Base-by-base conservation (phyloP, 37 sponge, comb jelly and placozoan species). In the Crambe crambe region DNA sequence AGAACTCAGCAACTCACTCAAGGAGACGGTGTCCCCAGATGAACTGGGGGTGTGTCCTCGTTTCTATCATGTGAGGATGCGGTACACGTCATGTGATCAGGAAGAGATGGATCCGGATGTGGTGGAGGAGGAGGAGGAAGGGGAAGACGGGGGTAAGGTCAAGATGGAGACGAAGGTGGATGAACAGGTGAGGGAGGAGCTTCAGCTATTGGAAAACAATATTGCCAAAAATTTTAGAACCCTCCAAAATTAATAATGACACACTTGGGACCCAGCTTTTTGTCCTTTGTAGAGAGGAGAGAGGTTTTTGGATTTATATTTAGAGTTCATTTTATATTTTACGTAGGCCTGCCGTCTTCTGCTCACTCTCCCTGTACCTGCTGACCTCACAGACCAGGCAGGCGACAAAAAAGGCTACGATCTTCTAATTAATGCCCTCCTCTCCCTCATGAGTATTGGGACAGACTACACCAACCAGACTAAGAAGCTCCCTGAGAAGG, bases 31-130 rank as follows among this genome's bases (percentile, higher is more conserved):
- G 10, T 31, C 10, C 3, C 34, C 17, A 2, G 66, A 65, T 2
- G 66, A 65, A 17, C 2, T 42, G 59, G 83, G 30, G 3, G 31
- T 73, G 12, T 47, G 25, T 56, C 87, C 87, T 0, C 63, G 41
- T 47, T 91, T 91, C 83, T 91, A 79, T 54, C 82, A 83, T 56
- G 72, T 91, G 54, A 47, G 87, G 29, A 78, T 79, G n/a, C 65
- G 8, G 6, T 31, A 5, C 66, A 31, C 10, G 30, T 17, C 56
- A 51, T 41, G 25, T 17, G 72, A 71, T 15, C 41, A 40, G 38
- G 67, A 78, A 26, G n/a, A n/a, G n/a, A n/a, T n/a, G n/a, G 77
- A 60, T 25, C 63, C 25, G 32, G 75, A 40, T 54, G 40, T 57
- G 23, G 56, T 31, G 22, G 72, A 78, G 43, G 20, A 38, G 47